phyloP scores from a whole-genome alignment of 2,888 invertebrate species.

The Hydrotaea diabolus region DNA sequence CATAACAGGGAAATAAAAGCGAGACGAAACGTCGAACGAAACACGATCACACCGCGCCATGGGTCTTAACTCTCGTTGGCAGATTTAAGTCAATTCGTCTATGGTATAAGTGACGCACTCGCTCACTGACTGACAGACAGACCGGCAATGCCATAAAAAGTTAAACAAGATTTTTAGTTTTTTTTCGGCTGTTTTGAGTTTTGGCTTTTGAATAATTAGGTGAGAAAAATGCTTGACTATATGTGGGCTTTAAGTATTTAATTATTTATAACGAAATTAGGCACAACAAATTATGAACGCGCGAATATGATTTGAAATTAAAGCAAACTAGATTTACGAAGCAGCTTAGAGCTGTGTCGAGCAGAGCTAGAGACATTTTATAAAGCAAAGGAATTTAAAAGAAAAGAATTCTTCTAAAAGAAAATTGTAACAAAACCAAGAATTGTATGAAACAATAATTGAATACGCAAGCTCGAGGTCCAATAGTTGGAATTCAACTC shows the following conservation, averaged over 20 bases:
- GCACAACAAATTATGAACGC: constrained; percentile 8
- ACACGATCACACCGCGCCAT: neutral
- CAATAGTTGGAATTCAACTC: too few species aligned
- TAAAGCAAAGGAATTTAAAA: too few species aligned
- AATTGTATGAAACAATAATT: too few species aligned
- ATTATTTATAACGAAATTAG: constrained; percentile 3
- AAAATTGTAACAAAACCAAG: too few species aligned
- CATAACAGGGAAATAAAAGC: constrained; percentile 18
- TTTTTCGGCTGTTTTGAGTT: neutral
- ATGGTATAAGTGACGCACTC: too few species aligned
- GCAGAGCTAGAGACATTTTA: too few species aligned
- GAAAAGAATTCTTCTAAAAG: too few species aligned
- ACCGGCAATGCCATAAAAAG: constrained; percentile 2
- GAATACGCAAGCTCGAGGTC: too few species aligned
- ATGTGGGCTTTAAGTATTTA: neutral
- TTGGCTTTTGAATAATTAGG: constrained; percentile 1
- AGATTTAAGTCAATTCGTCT: too few species aligned
- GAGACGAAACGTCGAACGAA: neutral
- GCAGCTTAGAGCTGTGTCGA: too few species aligned
- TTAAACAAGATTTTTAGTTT: constrained; percentile 6
- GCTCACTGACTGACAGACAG: neutral
- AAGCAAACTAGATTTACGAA: neutral
- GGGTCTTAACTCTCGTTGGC: neutral
- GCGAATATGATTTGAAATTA: neutral
- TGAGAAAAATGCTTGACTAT: neutral